Percentiles rank a stretch among this genome's conserved stretches.
Conservation (phyloP, 2,113 vertebrate genomes). For the Rhinolophus ferrumequinum region DNA sequence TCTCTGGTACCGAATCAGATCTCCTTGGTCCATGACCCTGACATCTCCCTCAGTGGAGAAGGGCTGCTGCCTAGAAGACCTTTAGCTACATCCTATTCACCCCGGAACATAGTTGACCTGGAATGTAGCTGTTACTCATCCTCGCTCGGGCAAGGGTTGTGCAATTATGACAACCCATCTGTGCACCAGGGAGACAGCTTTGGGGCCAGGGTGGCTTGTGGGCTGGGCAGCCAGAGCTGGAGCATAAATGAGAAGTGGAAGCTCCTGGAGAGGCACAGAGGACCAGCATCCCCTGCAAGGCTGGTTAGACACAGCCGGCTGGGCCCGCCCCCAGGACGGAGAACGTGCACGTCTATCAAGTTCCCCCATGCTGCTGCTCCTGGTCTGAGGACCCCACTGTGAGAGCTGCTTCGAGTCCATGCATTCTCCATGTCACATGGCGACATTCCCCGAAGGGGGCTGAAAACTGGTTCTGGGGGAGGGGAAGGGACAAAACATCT, state of each 20-base stretch:
- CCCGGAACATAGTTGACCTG: neutral
- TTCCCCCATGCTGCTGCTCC: neutral
- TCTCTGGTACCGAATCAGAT: neutral
- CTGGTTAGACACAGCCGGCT: neutral
- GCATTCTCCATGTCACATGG: neutral
- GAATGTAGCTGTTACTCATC: neutral
- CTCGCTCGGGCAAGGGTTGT: neutral
- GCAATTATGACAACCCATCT: neutral
- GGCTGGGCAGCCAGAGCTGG: neutral
- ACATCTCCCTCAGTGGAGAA: too few relatives aligned
- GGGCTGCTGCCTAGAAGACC: neutral
- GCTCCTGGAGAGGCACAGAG: neutral
- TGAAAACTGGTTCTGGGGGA: neutral
- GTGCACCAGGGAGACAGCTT: neutral
- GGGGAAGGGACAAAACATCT: neutral
- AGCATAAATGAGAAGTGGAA: neutral
- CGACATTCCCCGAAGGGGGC: neutral
- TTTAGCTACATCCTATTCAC: neutral
- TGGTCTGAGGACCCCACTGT: neutral
- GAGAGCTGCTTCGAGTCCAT: neutral
- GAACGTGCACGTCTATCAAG: neutral
- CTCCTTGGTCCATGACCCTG: neutral
- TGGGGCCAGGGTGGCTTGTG: neutral
- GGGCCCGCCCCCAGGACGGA: neutral
- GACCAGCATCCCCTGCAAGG: neutral